phyloP scores from a whole-genome alignment of 1,140 invertebrate genomes.

The Lasioglossum albipes region DNA sequence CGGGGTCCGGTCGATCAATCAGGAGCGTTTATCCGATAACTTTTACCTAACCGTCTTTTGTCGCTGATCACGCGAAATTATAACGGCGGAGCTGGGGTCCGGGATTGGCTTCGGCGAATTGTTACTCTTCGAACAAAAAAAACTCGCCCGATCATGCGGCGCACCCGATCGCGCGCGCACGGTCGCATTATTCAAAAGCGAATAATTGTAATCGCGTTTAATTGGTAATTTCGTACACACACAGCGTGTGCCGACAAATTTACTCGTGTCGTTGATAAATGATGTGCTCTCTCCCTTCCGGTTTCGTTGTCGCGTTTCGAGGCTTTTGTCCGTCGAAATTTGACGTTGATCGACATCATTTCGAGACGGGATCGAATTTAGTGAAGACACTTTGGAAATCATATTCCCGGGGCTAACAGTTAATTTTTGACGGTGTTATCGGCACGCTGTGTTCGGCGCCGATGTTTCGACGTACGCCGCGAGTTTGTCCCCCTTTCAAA shows the following conservation, averaged over 20 bases:
- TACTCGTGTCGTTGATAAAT: slow-evolving; percentile 33
- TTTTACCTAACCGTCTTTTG: slow-evolving; percentile 44
- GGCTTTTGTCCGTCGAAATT: slow-evolving; percentile 17
- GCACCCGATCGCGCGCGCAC: not conserved
- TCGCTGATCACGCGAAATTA: slow-evolving; percentile 23
- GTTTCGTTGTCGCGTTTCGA: not conserved
- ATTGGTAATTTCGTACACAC: slow-evolving; percentile 40
- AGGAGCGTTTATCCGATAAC: slow-evolving; percentile 51
- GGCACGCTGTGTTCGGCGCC: not conserved
- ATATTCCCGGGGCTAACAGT: not conserved
- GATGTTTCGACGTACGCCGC: too few species aligned
- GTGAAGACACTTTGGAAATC: too few species aligned
- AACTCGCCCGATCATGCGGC: not conserved
- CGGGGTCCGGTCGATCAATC: slow-evolving; percentile 54
- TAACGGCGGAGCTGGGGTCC: not conserved
- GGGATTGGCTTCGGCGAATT: not conserved
- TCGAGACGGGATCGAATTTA: not conserved
- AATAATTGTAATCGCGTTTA: slow-evolving; percentile 43
- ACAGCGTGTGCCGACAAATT: slow-evolving; percentile 29
- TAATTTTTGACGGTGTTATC: not conserved
- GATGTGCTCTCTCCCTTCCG: not conserved
- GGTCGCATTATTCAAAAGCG: slow-evolving; percentile 17
- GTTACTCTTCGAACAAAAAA: slow-evolving; percentile 4
- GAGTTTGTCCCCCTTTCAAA: not conserved
- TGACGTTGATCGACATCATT: slow-evolving; percentile 37